Conservation (phyloP, 2,888 invertebrate genomes). For the Dione juno region DNA sequence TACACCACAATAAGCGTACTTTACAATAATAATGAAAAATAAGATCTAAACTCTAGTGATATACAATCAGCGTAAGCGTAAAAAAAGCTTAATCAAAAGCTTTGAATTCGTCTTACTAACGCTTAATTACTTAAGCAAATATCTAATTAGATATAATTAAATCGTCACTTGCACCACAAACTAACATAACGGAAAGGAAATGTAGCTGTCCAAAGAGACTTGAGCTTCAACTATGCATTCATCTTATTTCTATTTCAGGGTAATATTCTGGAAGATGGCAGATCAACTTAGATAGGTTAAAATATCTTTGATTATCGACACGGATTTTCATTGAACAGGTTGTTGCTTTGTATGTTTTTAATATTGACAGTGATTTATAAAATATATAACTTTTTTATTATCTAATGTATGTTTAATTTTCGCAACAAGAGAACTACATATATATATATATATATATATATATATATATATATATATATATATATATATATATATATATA, state of each 20-base stretch:
- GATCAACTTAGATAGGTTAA: conserved; percentile 47
- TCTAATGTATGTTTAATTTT: background rate
- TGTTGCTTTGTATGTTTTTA: conserved; percentile 53
- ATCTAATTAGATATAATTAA: conserved; percentile 29
- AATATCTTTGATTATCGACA: conserved; percentile 62
- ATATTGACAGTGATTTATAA: conserved; percentile 6
- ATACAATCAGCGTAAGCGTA: background rate
- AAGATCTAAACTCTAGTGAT: background rate
- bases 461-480: too few relatives aligned
- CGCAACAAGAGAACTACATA: too few relatives aligned
- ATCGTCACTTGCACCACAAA: conserved; percentile 49
- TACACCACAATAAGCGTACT: too few relatives aligned
- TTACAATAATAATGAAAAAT: too few relatives aligned
- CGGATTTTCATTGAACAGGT: conserved; percentile 53
- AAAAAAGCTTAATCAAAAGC: conserved; percentile 13
- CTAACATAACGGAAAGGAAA: conserved; percentile 60
- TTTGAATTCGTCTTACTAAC: background rate
- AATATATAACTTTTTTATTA: background rate
- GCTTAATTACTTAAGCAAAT: conserved; percentile 25
- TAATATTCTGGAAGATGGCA: conserved; percentile 39
- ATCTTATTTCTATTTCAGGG: conserved; percentile 49
- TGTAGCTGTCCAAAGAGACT: conserved; percentile 61
- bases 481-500: too few relatives aligned
- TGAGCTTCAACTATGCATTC: conserved; percentile 58
- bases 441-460: too few relatives aligned